A percentile compares a stretch with the other conserved stretches of the same genome.
Conservation (phyloP, 2,888 invertebrate genomes). For the Eristalis tenax region DNA sequence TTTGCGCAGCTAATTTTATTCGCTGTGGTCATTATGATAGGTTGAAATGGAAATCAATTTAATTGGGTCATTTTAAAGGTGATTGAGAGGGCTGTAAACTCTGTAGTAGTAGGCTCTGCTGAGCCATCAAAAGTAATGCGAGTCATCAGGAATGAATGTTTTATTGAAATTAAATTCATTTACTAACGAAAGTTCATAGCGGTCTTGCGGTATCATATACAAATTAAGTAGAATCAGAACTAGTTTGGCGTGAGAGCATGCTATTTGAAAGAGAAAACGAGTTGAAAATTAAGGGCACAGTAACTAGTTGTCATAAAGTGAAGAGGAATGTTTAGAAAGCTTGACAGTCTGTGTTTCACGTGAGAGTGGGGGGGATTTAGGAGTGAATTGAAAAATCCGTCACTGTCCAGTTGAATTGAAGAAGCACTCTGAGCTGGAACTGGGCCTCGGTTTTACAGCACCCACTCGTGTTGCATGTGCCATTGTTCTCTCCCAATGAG, state of each 20-base stretch:
- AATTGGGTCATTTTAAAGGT: constrained; percentile 41
- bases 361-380: too few species aligned
- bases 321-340: not conserved
- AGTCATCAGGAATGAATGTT: not conserved
- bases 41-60: constrained; percentile 21
- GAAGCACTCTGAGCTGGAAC: too few species aligned
- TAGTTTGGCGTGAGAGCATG: not conserved
- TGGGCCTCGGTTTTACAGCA: too few species aligned
- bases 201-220: not conserved
- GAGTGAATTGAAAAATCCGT: too few species aligned
- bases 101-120: not conserved
- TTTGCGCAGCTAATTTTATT: constrained; percentile 18
- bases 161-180: not conserved
- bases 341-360: too few species aligned
- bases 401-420: too few species aligned
- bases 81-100: constrained; percentile 6
- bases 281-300: not conserved
- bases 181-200: not conserved
- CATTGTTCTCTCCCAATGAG: too few species aligned
- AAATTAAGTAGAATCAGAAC: not conserved
- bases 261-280: not conserved
- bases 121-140: not conserved
- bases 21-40: not conserved
- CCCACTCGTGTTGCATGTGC: too few species aligned
- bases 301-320: not conserved